These are phyloP conservation scores for Oscheius onirici DNA, from an alignment of 2,888 invertebrate species.

Conservation along the genomic window DNA sequence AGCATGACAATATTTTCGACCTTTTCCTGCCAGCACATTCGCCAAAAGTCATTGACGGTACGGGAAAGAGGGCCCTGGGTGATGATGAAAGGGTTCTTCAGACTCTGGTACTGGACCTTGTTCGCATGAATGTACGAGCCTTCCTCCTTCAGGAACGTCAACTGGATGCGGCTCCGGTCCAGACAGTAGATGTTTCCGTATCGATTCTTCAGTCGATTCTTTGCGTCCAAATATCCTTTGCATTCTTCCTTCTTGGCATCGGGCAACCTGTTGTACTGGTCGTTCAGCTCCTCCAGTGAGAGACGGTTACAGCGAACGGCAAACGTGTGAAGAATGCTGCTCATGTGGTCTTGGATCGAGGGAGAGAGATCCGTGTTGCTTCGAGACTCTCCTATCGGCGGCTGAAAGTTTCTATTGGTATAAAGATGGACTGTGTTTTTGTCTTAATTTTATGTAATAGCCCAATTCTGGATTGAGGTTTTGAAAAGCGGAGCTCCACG, in stretches of 20 bases:
- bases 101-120: slow-evolving; percentile 34
- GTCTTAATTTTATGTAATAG: too few species aligned
- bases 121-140: slow-evolving; percentile 47
- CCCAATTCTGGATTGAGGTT: too few species aligned
- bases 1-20: slow-evolving; percentile 42
- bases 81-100: slow-evolving; percentile 43
- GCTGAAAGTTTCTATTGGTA: too few species aligned
- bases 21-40: slow-evolving; percentile 52
- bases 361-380: too few species aligned
- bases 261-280: slow-evolving; percentile 38
- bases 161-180: slow-evolving; percentile 38
- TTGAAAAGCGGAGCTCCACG: too few species aligned
- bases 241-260: slow-evolving; percentile 35
- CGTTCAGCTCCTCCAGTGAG: slow-evolving; percentile 33
- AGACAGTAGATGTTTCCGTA: slow-evolving; percentile 45
- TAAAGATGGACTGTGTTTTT: too few species aligned
- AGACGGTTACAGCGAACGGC: slow-evolving; percentile 25
- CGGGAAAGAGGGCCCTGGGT: slow-evolving; percentile 44
- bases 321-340: slow-evolving; percentile 4
- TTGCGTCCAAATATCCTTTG: slow-evolving; percentile 29
- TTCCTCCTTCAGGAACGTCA: slow-evolving; percentile 28
- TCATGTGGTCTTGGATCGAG: too few species aligned
- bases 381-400: too few species aligned
- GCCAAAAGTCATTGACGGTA: slow-evolving; percentile 45
- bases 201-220: slow-evolving; percentile 39